These are phyloP conservation scores for Abramis brama DNA, from an alignment of 2,113 vertebrate species.

Conservation along the genomic window DNA sequence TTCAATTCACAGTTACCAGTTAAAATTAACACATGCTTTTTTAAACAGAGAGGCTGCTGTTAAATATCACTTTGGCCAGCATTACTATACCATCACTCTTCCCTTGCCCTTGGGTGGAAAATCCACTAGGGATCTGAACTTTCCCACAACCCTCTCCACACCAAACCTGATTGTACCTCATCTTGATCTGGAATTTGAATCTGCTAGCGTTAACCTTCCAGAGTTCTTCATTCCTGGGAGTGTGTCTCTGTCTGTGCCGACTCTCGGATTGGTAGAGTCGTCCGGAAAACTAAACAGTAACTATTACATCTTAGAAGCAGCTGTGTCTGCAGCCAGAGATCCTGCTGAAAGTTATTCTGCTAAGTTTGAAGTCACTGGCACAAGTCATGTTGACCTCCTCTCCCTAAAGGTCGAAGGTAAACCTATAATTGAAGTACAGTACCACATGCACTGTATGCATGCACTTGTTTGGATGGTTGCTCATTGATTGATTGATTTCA, in stretches of 20 bases:
- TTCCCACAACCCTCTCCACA: slow-evolving; percentile 75
- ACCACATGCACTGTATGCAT: slow-evolving; percentile 2
- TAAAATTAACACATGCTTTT: neutral
- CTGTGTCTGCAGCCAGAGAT: slow-evolving; percentile 76
- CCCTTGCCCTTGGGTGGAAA: slow-evolving; percentile 83
- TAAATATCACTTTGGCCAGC: slow-evolving; percentile 81
- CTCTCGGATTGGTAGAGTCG: slow-evolving; percentile 80
- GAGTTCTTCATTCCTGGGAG: slow-evolving; percentile 78
- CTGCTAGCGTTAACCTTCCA: slow-evolving; percentile 79
- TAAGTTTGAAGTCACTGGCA: slow-evolving; percentile 77
- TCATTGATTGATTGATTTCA: slow-evolving; percentile 42
- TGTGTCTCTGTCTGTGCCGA: slow-evolving; percentile 79
- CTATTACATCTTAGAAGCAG: slow-evolving; percentile 86
- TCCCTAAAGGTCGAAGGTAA: slow-evolving; percentile 85
- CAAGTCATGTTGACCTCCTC: slow-evolving; percentile 80
- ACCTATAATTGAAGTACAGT: neutral
- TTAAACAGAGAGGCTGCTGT: slow-evolving; percentile 80
- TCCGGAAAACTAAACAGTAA: slow-evolving; percentile 85
- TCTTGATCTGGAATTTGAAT: slow-evolving; percentile 78
- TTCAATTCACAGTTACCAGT: no score
- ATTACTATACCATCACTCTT: slow-evolving; percentile 79
- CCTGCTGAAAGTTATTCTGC: slow-evolving; percentile 73
- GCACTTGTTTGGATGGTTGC: slow-evolving; percentile 60
- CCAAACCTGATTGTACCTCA: slow-evolving; percentile 76
- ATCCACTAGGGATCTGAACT: slow-evolving; percentile 78